Base-by-base conservation (phyloP, 2,797 vertebrate genomes). In the Sciurus carolinensis region DNA sequence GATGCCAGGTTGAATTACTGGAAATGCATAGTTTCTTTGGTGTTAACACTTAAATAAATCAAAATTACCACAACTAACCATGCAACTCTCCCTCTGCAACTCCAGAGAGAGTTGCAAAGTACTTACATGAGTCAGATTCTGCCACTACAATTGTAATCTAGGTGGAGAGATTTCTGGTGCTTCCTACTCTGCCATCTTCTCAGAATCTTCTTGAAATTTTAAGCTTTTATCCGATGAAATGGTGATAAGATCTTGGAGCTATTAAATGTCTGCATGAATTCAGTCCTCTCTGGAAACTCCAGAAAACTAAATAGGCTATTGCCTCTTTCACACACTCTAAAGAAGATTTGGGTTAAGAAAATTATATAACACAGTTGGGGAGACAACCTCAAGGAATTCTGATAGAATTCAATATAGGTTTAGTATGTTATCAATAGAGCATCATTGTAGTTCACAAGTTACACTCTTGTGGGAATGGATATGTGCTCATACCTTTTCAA, bases 401-500 rank as follows among this genome's bases (percentile, higher is more conserved):
- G 73, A 57, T 3, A 67, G 22, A 95, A 76, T 75, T 20, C 4
- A 85, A 39, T 73, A 62, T 4, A 87, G 80, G 77, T 5, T 97
- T 90, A 77, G 57, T 75, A 87, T 73, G 26, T 80, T 59, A 75
- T 72, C 42, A 36, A 42, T 44, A 72, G 3, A 52, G n/a, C 24
- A 89, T 90, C 33, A 76, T 4, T 39, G 4, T 77, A 69, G 94
- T 72, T 62, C n/a, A 86, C 44, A 52, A 66, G 72, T 77, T 96
- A 44, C n/a, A 87, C 76, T 95, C 59, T 83, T 36, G 8, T 73
- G 36, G 26, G 33, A 85, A 71, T 72, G 69, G 4, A 15, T 87
- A 54, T 20, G 11, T 18, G 13, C 15, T 59, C 28, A 50, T 33
- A 64, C 3, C 17, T 87, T 95, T 90, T 79, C 22, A 85, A 71